phyloP scores from a whole-genome alignment of 2,113 vertebrate species.

The Peromyscus leucopus region DNA sequence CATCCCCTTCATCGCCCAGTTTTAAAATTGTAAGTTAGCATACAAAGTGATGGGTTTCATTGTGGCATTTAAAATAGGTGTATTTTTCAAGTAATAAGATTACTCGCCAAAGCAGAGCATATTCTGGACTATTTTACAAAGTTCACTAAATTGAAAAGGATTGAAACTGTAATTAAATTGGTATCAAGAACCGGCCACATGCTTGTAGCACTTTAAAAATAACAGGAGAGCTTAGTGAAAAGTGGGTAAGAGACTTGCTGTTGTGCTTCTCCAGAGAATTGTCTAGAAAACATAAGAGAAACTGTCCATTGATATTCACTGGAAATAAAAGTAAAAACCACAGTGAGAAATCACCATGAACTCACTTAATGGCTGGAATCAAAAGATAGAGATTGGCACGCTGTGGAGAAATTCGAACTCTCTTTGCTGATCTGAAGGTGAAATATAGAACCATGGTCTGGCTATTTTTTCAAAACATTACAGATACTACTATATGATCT shows the following conservation, averaged over 20 bases:
- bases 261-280: neutral
- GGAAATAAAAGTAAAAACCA: neutral
- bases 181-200: neutral
- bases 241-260: neutral
- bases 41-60: neutral
- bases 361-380: neutral
- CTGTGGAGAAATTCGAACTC: neutral
- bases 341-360: neutral
- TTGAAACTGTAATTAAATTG: conserved; percentile 32
- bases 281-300: neutral
- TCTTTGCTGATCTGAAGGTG: neutral
- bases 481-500: neutral
- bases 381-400: neutral
- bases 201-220: neutral
- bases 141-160: neutral
- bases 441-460: neutral
- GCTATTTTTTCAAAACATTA: neutral
- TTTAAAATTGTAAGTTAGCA: neutral
- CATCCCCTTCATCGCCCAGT: too few species aligned
- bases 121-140: neutral
- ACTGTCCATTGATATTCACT: neutral
- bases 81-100: conserved; percentile 19
- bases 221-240: conserved; percentile 11
- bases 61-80: neutral
- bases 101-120: neutral